A percentile compares a stretch with the other conserved stretches of the same genome.
Evolutionary conservation across 35 echinoderm and acorn worm species (phyloP).

Genomic region (Hemicentrotus pulcherrimus): DNA sequence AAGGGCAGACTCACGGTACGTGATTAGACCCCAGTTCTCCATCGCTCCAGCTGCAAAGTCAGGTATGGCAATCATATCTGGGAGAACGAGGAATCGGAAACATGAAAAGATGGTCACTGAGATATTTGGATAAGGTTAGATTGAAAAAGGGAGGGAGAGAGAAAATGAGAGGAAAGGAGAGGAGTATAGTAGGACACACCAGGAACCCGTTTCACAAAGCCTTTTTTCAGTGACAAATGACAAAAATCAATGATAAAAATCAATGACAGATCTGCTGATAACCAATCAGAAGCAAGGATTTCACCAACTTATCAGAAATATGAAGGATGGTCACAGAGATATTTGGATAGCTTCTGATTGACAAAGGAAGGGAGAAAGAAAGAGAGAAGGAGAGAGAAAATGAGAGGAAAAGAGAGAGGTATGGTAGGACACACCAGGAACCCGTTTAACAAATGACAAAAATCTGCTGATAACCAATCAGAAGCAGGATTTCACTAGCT

Average conservation of each 20-base stretch:
- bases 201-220: too few species aligned
- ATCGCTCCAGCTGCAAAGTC: constrained; percentile 74
- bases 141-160: neutral
- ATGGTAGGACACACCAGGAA: too few species aligned
- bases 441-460: too few species aligned
- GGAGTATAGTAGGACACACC: neutral
- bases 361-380: neutral
- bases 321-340: too few species aligned
- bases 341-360: neutral
- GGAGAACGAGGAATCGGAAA: neutral
- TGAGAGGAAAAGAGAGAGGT: neutral
- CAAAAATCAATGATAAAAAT: too few species aligned
- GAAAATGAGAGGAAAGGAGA: neutral
- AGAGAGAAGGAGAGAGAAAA: neutral
- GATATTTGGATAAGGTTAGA: neutral
- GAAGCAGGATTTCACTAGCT: too few species aligned
- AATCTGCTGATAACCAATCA: too few species aligned
- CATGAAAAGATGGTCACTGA: neutral
- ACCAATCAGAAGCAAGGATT: too few species aligned
- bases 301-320: too few species aligned
- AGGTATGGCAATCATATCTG: constrained; percentile 76
- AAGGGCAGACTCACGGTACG: constrained; percentile 53
- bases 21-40: constrained; percentile 81
- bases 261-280: too few species aligned
- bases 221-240: neutral